These are phyloP conservation scores for Fragum sueziense DNA, from an alignment of 2,888 invertebrate species.

Conservation along the genomic window DNA sequence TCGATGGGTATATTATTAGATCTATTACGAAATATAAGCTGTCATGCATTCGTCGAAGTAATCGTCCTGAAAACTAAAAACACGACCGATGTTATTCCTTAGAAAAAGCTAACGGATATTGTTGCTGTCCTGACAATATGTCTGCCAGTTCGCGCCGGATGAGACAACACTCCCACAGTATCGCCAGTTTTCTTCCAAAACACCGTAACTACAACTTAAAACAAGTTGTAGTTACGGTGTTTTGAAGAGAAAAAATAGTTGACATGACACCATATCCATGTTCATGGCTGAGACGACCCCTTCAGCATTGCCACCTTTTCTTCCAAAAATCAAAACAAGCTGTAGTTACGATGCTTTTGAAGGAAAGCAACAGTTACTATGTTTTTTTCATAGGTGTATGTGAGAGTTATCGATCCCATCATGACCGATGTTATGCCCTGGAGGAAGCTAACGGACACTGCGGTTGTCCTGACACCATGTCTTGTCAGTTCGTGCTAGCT, in stretches of 20 bases:
- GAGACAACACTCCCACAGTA: not conserved
- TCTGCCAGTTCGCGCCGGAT: constrained; percentile 37
- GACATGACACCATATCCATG: constrained; percentile 20
- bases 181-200: too few species aligned
- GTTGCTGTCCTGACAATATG: constrained; percentile 30
- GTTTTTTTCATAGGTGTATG: constrained; percentile 40
- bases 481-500: constrained; percentile 37
- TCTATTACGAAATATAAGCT: too few species aligned
- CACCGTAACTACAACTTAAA: too few species aligned
- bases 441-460: constrained; percentile 46
- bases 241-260: too few species aligned
- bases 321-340: too few species aligned
- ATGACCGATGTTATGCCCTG: constrained; percentile 22
- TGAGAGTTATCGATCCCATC: constrained; percentile 31
- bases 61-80: too few species aligned
- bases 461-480: constrained; percentile 27
- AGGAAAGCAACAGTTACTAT: too few species aligned
- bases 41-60: too few species aligned
- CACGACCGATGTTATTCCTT: constrained; percentile 25
- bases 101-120: constrained; percentile 42
- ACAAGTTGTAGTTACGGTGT: too few species aligned
- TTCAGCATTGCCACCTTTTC: too few species aligned
- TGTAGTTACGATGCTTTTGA: too few species aligned
- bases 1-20: too few species aligned
- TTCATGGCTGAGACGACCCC: constrained; percentile 10